Conservation (phyloP, 92 coral and sea anemone species). For the Nematostella vectensis region DNA sequence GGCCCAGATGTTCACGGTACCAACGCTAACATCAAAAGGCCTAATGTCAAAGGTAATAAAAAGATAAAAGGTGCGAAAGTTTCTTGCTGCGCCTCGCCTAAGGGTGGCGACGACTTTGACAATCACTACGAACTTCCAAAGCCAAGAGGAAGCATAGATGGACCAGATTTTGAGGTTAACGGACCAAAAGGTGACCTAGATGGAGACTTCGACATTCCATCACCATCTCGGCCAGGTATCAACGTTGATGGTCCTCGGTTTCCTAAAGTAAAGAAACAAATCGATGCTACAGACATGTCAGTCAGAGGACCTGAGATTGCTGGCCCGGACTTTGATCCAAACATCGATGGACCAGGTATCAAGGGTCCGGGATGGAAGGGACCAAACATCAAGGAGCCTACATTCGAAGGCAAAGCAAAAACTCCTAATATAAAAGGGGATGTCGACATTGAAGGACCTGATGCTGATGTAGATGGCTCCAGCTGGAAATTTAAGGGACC, state of each 20-base stretch:
- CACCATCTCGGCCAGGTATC: conserved; percentile 5
- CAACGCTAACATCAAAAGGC: conserved; percentile 8
- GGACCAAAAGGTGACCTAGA: conserved; percentile 6
- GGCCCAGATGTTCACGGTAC: conserved; percentile 9
- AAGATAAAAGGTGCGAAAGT: conserved; percentile 10
- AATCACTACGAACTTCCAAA: conserved; percentile 6
- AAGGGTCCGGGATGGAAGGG: conserved; percentile 8
- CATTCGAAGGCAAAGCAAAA: not conserved
- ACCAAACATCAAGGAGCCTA: not conserved
- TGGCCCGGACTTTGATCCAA: conserved; percentile 1
- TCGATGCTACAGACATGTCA: conserved; percentile 6
- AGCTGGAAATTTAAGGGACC: too few species aligned
- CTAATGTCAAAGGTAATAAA: not conserved
- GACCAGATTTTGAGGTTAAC: conserved; percentile 13
- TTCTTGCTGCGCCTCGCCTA: not conserved
- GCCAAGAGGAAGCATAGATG: conserved; percentile 13
- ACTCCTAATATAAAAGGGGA: conserved; percentile 22
- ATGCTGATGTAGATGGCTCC: conserved; percentile 3
- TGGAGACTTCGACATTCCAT: not conserved
- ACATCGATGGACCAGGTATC: not conserved
- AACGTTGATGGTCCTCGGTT: conserved; percentile 16
- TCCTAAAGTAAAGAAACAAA: not conserved
- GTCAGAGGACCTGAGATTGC: not conserved
- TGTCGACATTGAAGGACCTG: conserved; percentile 14
- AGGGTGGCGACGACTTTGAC: not conserved